These are phyloP conservation scores for Botrylloides violaceus DNA, from an alignment of 23 tunicate species.

Conservation along the genomic window DNA sequence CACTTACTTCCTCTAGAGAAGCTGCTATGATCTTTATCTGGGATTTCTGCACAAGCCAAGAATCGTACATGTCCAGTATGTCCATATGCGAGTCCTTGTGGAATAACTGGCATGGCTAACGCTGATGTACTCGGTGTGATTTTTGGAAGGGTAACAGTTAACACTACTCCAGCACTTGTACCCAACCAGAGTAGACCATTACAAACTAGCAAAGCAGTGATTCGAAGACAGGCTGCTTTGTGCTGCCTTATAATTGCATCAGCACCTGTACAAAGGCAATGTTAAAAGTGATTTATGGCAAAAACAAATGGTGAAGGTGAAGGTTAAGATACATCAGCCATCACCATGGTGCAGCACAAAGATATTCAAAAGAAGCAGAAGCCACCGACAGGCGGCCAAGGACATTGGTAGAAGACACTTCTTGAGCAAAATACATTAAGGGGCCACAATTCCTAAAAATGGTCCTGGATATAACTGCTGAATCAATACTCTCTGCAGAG, in stretches of 20 bases:
- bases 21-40: slow-evolving; percentile 31
- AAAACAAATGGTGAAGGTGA: too few species aligned
- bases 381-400: too few species aligned
- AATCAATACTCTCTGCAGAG: too few species aligned
- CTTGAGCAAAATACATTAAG: too few species aligned
- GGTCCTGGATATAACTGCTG: too few species aligned
- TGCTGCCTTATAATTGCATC: slow-evolving; percentile 94
- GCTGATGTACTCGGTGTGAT: slow-evolving; percentile 41
- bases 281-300: too few species aligned
- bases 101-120: slow-evolving; percentile 52
- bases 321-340: too few species aligned
- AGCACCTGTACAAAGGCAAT: slow-evolving; percentile 48
- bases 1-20: slow-evolving; percentile 17
- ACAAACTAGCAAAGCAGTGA: slow-evolving; percentile 81
- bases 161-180: slow-evolving; percentile 88
- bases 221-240: slow-evolving; percentile 91
- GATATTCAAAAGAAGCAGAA: too few species aligned
- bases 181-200: slow-evolving; percentile 87
- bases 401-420: too few species aligned
- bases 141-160: slow-evolving; percentile 64
- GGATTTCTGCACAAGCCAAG: slow-evolving; percentile 47
- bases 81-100: slow-evolving; percentile 88
- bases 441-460: too few species aligned
- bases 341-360: too few species aligned
- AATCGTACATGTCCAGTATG: slow-evolving; percentile 95